Evolutionary conservation across 2,797 vertebrate genomes (phyloP).

Genomic region (Buceros bicornis): DNA sequence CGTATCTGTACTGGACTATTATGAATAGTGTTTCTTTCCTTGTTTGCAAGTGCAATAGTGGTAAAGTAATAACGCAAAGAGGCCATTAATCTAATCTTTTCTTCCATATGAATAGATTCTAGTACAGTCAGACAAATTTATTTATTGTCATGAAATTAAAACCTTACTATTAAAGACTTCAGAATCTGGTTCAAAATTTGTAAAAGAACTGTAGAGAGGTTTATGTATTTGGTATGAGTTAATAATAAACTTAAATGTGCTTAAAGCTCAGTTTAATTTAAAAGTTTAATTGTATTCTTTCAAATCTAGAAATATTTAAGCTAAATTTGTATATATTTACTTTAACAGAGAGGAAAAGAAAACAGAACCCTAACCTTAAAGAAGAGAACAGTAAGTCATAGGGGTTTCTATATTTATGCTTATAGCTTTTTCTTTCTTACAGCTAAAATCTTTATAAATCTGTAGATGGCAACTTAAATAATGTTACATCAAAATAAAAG

Average conservation of each 20-base stretch:
- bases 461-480: background rate
- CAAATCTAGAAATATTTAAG: background rate
- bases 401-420: background rate
- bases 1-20: background rate
- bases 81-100: background rate
- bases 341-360: slow-evolving; percentile 29
- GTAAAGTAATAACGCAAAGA: background rate
- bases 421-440: background rate
- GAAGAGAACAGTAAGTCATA: slow-evolving; percentile 42
- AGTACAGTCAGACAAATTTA: background rate
- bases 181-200: background rate
- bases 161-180: background rate
- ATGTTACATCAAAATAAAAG: background rate
- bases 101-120: background rate
- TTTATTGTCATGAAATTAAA: background rate
- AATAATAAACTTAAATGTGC: background rate
- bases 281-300: background rate
- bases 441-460: background rate
- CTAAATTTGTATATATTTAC: background rate
- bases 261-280: background rate
- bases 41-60: background rate
- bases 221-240: background rate
- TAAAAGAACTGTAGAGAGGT: background rate
- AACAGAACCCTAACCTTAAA: background rate
- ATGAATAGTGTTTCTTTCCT: background rate